Evolutionary conservation across 2,888 invertebrate genomes (phyloP).

Genomic region (Disparrhopalites patrizii): DNA sequence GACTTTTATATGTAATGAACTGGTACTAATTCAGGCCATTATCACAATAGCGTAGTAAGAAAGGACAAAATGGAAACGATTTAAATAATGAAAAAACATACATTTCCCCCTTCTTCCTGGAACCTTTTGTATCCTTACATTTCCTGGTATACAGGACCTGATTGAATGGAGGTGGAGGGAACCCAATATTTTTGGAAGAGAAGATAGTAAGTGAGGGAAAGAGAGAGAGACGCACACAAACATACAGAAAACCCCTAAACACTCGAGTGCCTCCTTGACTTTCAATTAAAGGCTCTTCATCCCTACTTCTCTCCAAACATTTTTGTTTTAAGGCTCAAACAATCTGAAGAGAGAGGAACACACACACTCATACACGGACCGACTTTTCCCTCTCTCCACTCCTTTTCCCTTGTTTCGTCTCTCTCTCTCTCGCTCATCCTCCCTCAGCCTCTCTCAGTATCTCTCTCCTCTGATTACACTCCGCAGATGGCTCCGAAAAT

Average conservation of each 20-base stretch:
- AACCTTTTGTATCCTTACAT: no score
- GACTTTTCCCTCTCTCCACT: slow-evolving; percentile 6
- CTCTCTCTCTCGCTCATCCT: no score
- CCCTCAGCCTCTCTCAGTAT: no score
- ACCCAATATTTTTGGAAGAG: slow-evolving; percentile 5
- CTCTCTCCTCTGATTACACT: slow-evolving; percentile 12
- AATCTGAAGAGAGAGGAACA: slow-evolving; percentile 10
- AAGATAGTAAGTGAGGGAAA: neutral
- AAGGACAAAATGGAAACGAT: no score
- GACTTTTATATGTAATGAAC: no score
- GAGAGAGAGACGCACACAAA: slow-evolving; percentile 12
- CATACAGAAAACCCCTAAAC: slow-evolving; percentile 16
- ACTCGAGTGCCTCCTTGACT: slow-evolving; percentile 24
- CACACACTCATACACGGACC: slow-evolving; percentile 18
- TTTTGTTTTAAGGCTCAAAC: slow-evolving; percentile 24
- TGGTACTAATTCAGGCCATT: no score
- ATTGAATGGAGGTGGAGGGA: neutral
- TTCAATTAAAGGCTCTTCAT: slow-evolving; percentile 28
- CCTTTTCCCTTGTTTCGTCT: no score
- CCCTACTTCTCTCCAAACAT: slow-evolving; percentile 21
- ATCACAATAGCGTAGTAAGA: no score
- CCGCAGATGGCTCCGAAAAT: slow-evolving; percentile 29
- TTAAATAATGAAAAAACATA: no score
- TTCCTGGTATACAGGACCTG: no score
- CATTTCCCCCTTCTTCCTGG: no score